Base-by-base conservation (phyloP, 2,888 invertebrate genomes). In the Calameuta filiformis region DNA sequence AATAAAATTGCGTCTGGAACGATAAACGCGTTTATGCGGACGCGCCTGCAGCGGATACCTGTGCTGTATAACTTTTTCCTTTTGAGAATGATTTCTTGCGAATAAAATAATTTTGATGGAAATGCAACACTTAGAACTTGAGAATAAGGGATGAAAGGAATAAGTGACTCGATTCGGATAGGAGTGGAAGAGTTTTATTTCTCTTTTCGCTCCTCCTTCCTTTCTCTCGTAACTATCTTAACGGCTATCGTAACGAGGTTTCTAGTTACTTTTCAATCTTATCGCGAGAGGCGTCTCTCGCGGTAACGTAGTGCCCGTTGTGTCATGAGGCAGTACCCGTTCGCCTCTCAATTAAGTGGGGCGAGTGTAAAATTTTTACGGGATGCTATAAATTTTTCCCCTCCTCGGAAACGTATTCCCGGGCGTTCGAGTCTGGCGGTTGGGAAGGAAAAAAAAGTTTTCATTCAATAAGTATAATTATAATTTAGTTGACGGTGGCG, bases 381-480 rank as follows among this genome's bases (percentile, higher is more conserved):
- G 9, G 31, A 31, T 6, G 31, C 35, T 9, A 34, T 73, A 73
- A 73, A 73, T 35, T 35, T 35, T 73, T 73, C 31, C 11, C 35
- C 23, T n/a, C 12, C 11, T n/a, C 35, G 34, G 73, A 23, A 31
- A 12, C 33, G 30, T 69, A 30, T 69, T 30, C 69, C 69, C 33
- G 69, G 30, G n/a, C 31, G 69, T 30, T 30, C 69, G 30, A 6
- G 33, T 30, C 12, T 30, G 31, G 30, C 30, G 69, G 12, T 12
- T 12, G 69, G 33, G 69, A 30, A 69, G 33, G 40, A 69, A 75
- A 79, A 33, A 33, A 81, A 80, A 76, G 37, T 74, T 80, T 79
- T 82, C 76, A 77, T 77, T 79, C 56, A 40, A 76, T 77, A 81
- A 80, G 73, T 79, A 80, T 77, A 79, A 81, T 80, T 80, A 81